Evolutionary conservation across 2,888 invertebrate species (phyloP).

Genomic region (Nomada goodeniana): DNA sequence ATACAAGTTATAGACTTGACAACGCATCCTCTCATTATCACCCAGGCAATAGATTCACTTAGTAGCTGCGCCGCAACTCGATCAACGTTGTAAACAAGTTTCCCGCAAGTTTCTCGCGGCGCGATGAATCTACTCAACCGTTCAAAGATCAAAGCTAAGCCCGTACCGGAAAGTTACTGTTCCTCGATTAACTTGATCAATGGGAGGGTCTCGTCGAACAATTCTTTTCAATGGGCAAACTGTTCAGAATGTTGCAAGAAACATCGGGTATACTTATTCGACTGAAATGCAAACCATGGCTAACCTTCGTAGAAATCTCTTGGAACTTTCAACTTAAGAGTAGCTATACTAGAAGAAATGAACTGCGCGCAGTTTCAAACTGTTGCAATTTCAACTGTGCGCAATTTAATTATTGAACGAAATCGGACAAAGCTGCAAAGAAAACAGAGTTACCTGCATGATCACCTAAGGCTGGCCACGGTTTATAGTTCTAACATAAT

Average conservation of each 20-base stretch:
- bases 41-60: conserved; percentile 15
- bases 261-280: no score
- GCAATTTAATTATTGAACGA: no score
- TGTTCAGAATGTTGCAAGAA: background rate
- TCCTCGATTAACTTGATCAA: conserved; percentile 45
- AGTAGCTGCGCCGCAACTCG: conserved; percentile 13
- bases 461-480: no score
- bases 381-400: no score
- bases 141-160: conserved; percentile 54
- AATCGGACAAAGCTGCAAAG: no score
- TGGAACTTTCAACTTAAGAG: no score
- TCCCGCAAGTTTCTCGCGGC: conserved; percentile 40
- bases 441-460: no score
- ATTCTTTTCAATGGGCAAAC: conserved; percentile 17
- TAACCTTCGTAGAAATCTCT: no score
- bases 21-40: conserved; percentile 15
- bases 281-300: no score
- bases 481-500: no score
- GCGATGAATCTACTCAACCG: conserved; percentile 53
- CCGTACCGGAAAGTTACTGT: conserved; percentile 38
- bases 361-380: no score
- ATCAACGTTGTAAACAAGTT: conserved; percentile 54
- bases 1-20: background rate
- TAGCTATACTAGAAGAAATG: no score
- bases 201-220: conserved; percentile 7